Evolutionary conservation across 2,113 vertebrate species (phyloP).

Genomic region (Noturus placidus): DNA sequence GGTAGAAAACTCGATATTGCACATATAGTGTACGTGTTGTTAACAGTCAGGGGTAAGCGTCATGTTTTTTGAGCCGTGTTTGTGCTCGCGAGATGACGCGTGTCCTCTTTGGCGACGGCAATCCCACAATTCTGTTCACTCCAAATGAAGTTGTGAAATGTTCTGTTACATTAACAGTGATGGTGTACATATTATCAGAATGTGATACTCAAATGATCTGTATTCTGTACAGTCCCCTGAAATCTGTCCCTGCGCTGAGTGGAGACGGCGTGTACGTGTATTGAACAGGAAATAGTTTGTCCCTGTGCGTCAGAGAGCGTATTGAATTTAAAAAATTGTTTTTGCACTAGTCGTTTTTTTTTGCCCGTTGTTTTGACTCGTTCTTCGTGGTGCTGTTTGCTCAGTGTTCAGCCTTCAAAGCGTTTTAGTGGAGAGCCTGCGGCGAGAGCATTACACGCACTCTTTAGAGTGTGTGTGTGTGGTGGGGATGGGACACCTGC

Average conservation of each 20-base stretch:
- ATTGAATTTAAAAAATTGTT: background rate
- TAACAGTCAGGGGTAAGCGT: background rate
- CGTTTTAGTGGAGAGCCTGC: background rate
- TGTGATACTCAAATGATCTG: background rate
- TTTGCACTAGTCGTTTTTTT: background rate
- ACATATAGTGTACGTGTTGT: background rate
- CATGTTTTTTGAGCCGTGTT: background rate
- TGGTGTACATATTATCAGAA: background rate
- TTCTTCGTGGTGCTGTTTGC: background rate
- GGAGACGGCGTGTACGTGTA: background rate
- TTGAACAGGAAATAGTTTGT: slow-evolving; percentile 11
- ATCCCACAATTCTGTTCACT: background rate
- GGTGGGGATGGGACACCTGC: background rate
- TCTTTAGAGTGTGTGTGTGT: slow-evolving; percentile 28
- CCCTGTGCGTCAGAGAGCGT: slow-evolving; percentile 2
- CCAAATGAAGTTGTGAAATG: background rate
- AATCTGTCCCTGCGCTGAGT: background rate
- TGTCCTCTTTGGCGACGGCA: background rate
- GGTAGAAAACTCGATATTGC: background rate
- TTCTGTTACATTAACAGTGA: background rate
- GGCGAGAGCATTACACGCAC: background rate
- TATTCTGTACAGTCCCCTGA: background rate
- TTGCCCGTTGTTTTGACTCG: slow-evolving; percentile 29
- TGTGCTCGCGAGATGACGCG: background rate
- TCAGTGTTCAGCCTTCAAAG: slow-evolving; percentile 30